These are phyloP conservation scores for Tokudaia muenninki DNA, from an alignment of 2,797 vertebrate genomes.

Conservation along the genomic window DNA sequence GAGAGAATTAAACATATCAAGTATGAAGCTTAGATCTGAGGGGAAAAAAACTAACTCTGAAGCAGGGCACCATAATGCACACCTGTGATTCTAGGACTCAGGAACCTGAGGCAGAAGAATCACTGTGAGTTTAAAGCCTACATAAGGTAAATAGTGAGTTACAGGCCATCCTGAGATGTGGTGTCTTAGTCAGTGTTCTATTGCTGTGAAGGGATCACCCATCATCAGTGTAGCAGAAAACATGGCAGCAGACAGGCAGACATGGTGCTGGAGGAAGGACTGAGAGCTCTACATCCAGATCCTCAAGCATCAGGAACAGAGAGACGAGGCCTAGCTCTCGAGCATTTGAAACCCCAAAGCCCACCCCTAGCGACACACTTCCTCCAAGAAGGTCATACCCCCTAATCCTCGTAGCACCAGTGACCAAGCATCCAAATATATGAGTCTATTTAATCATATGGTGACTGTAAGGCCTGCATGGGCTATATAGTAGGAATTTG, in stretches of 20 bases:
- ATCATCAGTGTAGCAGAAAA: neutral
- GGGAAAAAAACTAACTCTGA: neutral
- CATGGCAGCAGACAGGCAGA: neutral
- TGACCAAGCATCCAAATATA: neutral
- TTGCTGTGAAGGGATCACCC: neutral
- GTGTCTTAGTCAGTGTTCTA: neutral
- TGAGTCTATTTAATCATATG: neutral
- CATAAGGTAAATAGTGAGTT: neutral
- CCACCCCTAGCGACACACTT: neutral
- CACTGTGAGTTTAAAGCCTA: neutral
- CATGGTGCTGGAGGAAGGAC: neutral
- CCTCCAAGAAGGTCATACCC: neutral
- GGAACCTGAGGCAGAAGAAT: neutral
- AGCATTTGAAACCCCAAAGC: neutral
- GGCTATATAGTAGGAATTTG: neutral
- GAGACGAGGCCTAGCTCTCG: neutral
- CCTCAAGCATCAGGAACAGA: neutral
- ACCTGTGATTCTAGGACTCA: neutral
- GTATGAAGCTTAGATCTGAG: neutral
- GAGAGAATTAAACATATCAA: conserved; percentile 21
- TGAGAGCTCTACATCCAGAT: neutral
- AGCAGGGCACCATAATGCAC: neutral
- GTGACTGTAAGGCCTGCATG: neutral
- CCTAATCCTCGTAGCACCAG: neutral
- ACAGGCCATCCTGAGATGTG: neutral